Base-by-base conservation (phyloP, 2,113 vertebrate species). In the Terrapene triunguis region DNA sequence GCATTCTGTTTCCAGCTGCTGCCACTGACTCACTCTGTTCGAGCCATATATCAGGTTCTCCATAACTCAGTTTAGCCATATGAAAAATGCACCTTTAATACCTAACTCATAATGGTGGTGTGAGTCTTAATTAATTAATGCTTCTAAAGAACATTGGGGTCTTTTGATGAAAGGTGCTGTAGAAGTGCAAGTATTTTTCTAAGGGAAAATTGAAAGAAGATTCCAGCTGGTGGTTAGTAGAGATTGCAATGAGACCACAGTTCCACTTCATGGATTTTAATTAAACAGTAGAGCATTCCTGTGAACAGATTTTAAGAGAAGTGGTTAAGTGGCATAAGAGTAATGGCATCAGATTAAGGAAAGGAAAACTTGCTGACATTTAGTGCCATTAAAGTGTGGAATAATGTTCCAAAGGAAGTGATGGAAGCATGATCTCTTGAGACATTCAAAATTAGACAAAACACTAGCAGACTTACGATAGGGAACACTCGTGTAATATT, bases 241-340 rank as follows among this genome's bases (percentile, higher is more conserved):
- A 92, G 59, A 81, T 25, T 69, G 76, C 48, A 87, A 94, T 91
- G 44, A 88, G 87, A 57, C 65, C 65, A 22, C 19, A 38, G 65
- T 38, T 72, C n/a, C 65, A 38, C 65, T 72, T 72, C 29, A 57
- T 48, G 53, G 21, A 88, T 86, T 32, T 88, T 50, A 93, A 93
- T 96, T 91, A 96, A 91, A 27, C 42, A 91, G 79, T 54, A 94
- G 80, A 96, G 83, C 24, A 29, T 92, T 90, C 29, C 50, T 78
- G 82, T 85, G 13, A 72, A 48, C 38, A 53, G 59, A 54, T 85
- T 95, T 90, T 94, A 32, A 86, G 94, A 89, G 69, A 96, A 83
- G 59, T 78, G 14, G 51, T 92, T 82, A 85, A 92, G 93, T 81
- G 65, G n/a, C n/a, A 10, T 88, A 69, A 44, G 32, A 96, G 47